Conservation (phyloP, 2,113 vertebrate genomes). For the Chelonoidis abingdonii region DNA sequence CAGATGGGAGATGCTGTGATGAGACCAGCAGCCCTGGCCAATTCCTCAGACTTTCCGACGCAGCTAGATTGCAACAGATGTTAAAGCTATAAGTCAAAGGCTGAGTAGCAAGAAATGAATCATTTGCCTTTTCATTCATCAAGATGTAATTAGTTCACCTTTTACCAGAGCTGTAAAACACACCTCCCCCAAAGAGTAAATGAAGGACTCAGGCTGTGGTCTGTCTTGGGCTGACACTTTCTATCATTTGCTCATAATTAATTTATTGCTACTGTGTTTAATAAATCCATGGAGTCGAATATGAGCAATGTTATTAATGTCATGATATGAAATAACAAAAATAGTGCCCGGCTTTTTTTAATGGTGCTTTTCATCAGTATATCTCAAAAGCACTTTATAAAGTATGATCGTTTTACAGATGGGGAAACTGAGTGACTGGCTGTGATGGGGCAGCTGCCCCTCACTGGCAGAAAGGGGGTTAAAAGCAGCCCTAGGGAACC, state of each 20-base stretch:
- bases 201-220: neutral
- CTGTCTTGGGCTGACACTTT: neutral
- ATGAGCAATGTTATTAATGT: neutral
- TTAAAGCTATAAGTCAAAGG: slow-evolving; percentile 9
- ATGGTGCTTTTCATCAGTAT: neutral
- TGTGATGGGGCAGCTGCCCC: no score
- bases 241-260: neutral
- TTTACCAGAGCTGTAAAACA: slow-evolving; percentile 57
- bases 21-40: neutral
- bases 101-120: slow-evolving; percentile 62
- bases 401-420: neutral
- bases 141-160: slow-evolving; percentile 44
- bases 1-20: neutral
- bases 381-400: neutral
- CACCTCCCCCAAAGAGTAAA: slow-evolving; percentile 5
- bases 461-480: no score
- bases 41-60: slow-evolving; percentile 31
- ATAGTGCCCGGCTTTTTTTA: neutral
- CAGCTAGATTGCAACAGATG: slow-evolving; percentile 41
- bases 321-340: neutral
- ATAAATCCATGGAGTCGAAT: neutral
- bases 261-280: neutral
- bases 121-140: slow-evolving; percentile 57
- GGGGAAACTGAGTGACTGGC: neutral
- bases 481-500: no score